phyloP scores from a whole-genome alignment of 2,888 invertebrate species.

The Nomada hirtipes region DNA sequence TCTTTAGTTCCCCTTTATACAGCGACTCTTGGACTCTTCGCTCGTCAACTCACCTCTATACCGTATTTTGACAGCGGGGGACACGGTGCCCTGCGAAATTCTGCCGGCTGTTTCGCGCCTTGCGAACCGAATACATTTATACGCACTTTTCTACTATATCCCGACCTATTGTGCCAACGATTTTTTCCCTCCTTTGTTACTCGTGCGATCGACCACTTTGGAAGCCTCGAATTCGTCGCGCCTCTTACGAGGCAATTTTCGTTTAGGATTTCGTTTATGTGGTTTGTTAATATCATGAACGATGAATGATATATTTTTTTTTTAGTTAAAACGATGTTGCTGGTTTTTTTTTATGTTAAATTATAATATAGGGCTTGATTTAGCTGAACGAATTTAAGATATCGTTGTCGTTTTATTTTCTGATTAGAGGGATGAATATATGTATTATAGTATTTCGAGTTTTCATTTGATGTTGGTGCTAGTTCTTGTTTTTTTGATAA shows the following conservation, averaged over 20 bases:
- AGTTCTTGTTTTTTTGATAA: too few species aligned
- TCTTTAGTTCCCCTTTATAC: conserved; percentile 49
- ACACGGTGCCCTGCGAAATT: conserved; percentile 81
- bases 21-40: conserved; percentile 59
- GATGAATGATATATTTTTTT: too few species aligned
- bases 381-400: too few species aligned
- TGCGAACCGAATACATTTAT: conserved; percentile 47
- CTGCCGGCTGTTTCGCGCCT: conserved; percentile 74
- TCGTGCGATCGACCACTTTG: conserved; percentile 8
- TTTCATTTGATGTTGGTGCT: too few species aligned
- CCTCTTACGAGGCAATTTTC: background rate
- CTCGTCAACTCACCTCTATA: conserved; percentile 77
- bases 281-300: too few species aligned
- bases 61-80: conserved; percentile 83
- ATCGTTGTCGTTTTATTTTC: too few species aligned
- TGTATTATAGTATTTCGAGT: too few species aligned
- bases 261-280: too few species aligned
- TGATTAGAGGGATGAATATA: too few species aligned
- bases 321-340: too few species aligned
- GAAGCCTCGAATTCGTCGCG: background rate
- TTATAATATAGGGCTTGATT: too few species aligned
- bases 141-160: conserved; percentile 44
- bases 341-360: too few species aligned
- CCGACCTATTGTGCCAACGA: conserved; percentile 20
- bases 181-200: conserved; percentile 29